Evolutionary conservation across 2,797 vertebrate species (phyloP), one percentile per base, ranked within the genome.

Genomic region (Muscicapa comitata): DNA sequence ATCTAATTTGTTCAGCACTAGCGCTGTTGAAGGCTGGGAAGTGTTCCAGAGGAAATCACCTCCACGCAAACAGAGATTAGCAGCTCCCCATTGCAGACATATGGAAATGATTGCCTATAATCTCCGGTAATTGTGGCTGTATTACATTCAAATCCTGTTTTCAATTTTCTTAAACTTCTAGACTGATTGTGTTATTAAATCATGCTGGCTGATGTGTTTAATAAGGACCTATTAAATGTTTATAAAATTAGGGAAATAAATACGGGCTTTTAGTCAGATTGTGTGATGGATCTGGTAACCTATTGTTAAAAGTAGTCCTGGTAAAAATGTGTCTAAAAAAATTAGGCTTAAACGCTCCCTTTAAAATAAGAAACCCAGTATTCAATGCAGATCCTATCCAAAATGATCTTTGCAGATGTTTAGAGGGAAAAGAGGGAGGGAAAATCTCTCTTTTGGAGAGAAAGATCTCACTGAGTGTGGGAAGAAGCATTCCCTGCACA

Each of bases 101-200:
- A 98, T 99, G 99, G 99, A 99, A 99, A 98, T 99, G 98, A 99
- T 99, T 99, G 98, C 94, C 98, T 98, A 98, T 99, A 99, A 99
- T 99, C 98, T 99, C 97, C 98, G 98, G 98, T 99, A 99, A 99
- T 99, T 99, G 99, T 98, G 98, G 98, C 98, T 98, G 98, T 98
- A 99, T 99, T 98, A 99, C 98, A 98, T 98, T 98, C 98, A 98
- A 98, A 97, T 98, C 98, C 99, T 99, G 99, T 98, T 99, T 99
- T 99, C 98, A 98, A 99, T 99, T 99, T 99, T 98, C 98, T 98
- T 98, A 98, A 99, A 98, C 98, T 98, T 99, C 98, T 98, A 98
- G 98, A 98, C 98, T 99, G 99, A 99, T 99, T 99, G 98, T 99
- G 98, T 99, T 99, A 99, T 99, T 99, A 98, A 99, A 99, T 99